These are phyloP conservation scores for Oryzias woworae DNA, from an alignment of 2,113 vertebrate species.

Conservation along the genomic window DNA sequence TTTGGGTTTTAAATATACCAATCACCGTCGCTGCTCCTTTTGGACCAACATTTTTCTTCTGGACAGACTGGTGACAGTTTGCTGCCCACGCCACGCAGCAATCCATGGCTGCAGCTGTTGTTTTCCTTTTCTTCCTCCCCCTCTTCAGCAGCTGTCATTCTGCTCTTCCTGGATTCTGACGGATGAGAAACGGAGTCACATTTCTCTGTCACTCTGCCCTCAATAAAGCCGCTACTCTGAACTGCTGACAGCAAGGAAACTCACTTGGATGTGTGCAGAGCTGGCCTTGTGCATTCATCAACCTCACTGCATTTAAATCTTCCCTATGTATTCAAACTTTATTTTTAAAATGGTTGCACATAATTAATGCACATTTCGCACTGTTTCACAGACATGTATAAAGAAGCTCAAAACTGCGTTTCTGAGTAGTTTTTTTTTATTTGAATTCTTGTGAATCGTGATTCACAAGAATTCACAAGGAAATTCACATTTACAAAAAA, in stretches of 20 bases:
- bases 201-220: neutral
- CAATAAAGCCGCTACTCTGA: neutral
- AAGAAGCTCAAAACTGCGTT: too few species aligned
- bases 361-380: too few species aligned
- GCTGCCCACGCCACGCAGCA: conserved; percentile 4
- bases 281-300: neutral
- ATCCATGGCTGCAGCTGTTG: conserved; percentile 26
- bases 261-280: neutral
- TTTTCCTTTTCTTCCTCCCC: conserved; percentile 15
- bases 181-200: conserved; percentile 16
- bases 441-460: too few species aligned
- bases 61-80: conserved; percentile 10
- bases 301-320: neutral
- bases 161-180: conserved; percentile 35
- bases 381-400: too few species aligned
- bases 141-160: conserved; percentile 11
- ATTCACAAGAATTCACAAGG: too few species aligned
- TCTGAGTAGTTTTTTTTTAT: too few species aligned
- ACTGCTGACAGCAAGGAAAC: neutral
- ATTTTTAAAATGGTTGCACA: too few species aligned
- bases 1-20: neutral
- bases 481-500: too few species aligned
- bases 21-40: neutral
- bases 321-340: neutral
- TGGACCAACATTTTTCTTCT: neutral